Evolutionary conservation across 1,140 invertebrate species (phyloP).

Genomic region (Drosophila tsacasi): DNA sequence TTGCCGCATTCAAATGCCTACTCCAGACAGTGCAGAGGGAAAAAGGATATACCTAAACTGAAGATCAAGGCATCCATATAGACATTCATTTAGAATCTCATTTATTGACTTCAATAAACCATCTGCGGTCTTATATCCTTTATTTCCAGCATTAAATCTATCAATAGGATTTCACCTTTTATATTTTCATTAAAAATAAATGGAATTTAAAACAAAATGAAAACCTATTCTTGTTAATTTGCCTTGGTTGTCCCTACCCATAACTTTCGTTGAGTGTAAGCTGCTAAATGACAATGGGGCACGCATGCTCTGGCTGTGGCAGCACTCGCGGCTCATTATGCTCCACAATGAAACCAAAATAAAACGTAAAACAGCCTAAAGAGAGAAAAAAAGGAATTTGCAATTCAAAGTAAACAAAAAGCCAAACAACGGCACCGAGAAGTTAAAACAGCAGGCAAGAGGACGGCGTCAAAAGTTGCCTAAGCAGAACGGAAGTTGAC

Average conservation of each 20-base stretch:
- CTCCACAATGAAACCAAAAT: constrained; percentile 56
- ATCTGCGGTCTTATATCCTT: fast-evolving
- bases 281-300: constrained; percentile 58
- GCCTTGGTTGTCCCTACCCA: fast-evolving
- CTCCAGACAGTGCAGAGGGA: constrained; percentile 5
- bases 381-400: constrained; percentile 26
- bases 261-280: constrained; percentile 1
- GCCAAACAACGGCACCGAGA: constrained; percentile 31
- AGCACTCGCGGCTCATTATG: constrained; percentile 59
- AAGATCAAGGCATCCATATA: neutral
- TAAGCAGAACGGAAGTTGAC: constrained; percentile 72
- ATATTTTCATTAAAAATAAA: neutral
- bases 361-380: constrained; percentile 44
- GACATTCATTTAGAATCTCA: neutral
- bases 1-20: constrained; percentile 41
- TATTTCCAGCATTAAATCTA: too few relatives aligned
- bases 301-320: constrained; percentile 54
- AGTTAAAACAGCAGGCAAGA: constrained; percentile 44
- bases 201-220: too few relatives aligned
- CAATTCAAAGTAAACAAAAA: constrained; percentile 55
- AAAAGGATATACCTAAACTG: neutral
- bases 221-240: neutral
- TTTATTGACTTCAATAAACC: too few relatives aligned
- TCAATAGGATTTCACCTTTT: too few relatives aligned
- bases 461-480: constrained; percentile 53